Base-by-base conservation (phyloP, 2,888 invertebrate species). In the Hemistola chrysoprasaria region DNA sequence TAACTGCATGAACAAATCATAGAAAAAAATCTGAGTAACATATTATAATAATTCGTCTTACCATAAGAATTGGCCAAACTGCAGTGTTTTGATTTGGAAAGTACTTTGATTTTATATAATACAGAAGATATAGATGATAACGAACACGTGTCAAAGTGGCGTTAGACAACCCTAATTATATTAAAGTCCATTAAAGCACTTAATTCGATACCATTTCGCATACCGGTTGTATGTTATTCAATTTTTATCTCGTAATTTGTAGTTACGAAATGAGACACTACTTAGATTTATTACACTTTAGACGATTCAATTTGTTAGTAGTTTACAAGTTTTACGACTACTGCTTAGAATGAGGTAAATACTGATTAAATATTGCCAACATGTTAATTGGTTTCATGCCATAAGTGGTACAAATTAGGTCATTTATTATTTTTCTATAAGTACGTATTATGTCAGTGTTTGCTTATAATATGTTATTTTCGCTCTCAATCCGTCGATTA, bases 131-230 rank as follows among this genome's bases (percentile, higher is more conserved):
- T 3, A 16, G 4, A 16, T n/a, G n/a, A 4, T 16, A 16, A 16
- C 4, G 16, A 4, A 16, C 16, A 16, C 55, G 27, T 59, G 8
- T 8, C 23, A 23, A 8, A n/a, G 3, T n/a, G n/a, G n/a, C n/a
- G n/a, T n/a, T 8, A 35, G 36, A 1, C 35, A 45, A 26, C 43
- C 43, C 43, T 44, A 39, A 6, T 6, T 6, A 22, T 59, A 67
- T 77, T 77, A 77, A 71, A 69, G 65, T 70, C 80, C 80, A 82
- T 82, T 83, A 85, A 40, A 70, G 71, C 69, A 65, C 75, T 84
- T 82, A 82, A 83, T 66, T 79, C 78, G 82, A 84, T 83, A 83
- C 71, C 67, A 72, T 78, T 76, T 65, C 63, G 62, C 57, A 64
- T 65, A 77, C 75, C 71, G 71, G 77, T 78, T 76, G 58, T 59